Percentiles rank a stretch among this genome's conserved stretches.
These are phyloP conservation scores for Bombycilla garrulus DNA, from an alignment of 2,113 vertebrate genomes.

Conservation along the genomic window DNA sequence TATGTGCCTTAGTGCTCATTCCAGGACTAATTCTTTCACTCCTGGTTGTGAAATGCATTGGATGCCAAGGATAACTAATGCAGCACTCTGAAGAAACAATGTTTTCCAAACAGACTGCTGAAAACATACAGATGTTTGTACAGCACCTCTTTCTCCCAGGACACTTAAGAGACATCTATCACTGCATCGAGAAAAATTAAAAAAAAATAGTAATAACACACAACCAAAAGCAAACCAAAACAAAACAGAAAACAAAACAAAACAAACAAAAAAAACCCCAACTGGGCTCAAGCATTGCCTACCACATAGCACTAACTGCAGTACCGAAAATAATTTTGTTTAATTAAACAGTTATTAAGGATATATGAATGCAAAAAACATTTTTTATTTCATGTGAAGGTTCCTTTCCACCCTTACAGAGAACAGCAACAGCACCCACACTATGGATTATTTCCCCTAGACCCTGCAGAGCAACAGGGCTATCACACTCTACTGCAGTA, in stretches of 20 bases:
- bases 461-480: neutral
- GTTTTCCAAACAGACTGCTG: neutral
- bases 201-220: neutral
- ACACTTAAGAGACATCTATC: neutral
- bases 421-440: neutral
- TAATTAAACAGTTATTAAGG: neutral
- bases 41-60: neutral
- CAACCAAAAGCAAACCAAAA: neutral
- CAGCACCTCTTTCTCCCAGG: neutral
- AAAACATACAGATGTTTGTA: neutral
- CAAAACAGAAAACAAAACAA: too few species aligned
- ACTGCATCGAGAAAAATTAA: neutral
- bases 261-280: too few species aligned
- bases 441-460: neutral
- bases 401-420: neutral
- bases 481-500: neutral
- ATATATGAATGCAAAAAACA: neutral
- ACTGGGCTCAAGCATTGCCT: neutral
- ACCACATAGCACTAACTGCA: neutral
- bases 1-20: rapidly evolving
- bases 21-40: neutral
- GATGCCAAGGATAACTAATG: neutral
- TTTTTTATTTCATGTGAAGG: neutral
- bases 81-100: neutral
- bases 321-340: neutral